A percentile compares a stretch with the other conserved stretches of the same genome.
phyloP scores from a whole-genome alignment of 2,113 vertebrate species.

The Pygoscelis adeliae region DNA sequence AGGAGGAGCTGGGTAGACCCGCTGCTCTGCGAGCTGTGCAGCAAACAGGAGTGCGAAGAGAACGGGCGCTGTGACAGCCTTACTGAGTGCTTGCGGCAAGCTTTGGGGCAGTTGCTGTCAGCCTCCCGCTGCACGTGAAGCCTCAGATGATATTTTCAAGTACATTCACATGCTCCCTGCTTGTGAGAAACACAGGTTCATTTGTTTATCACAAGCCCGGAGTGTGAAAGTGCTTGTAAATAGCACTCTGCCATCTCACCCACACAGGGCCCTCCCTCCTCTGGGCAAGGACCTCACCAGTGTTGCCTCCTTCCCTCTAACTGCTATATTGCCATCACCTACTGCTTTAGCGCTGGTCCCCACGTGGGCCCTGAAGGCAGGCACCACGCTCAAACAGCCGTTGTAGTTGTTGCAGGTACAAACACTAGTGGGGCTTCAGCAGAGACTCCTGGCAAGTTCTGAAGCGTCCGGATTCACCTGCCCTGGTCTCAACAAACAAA shows the following conservation, averaged over 20 bases:
- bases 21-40: not conserved
- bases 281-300: not conserved
- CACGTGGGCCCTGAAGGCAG: not conserved
- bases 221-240: conserved; percentile 1
- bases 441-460: not conserved
- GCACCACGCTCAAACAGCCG: not conserved
- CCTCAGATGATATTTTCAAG: not conserved
- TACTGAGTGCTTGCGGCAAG: not conserved
- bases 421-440: not conserved
- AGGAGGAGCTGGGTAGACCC: not conserved
- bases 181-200: not conserved
- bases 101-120: not conserved
- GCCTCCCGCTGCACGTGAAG: not conserved
- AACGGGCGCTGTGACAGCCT: not conserved
- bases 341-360: not conserved
- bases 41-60: not conserved
- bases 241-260: not conserved
- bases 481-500: not conserved
- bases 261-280: not conserved
- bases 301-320: not conserved
- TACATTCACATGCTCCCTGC: not conserved
- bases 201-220: not conserved
- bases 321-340: not conserved
- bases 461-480: not conserved
- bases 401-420: not conserved